Conservation (phyloP, 1,140 invertebrate genomes). For the Scaptomyza montana region DNA sequence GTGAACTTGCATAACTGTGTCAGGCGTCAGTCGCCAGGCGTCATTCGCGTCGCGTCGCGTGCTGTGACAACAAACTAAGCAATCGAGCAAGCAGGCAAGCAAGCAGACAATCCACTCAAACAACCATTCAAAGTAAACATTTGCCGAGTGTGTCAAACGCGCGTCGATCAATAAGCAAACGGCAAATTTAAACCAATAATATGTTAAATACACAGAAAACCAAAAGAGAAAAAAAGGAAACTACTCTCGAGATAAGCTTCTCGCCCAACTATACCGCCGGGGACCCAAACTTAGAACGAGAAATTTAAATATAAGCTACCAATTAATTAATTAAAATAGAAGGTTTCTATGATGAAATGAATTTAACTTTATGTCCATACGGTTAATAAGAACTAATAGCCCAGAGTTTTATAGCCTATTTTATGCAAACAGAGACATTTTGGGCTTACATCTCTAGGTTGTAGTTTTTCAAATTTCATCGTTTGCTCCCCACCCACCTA, state of each 20-base stretch:
- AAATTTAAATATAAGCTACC: too few species aligned
- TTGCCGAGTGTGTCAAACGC: constrained; percentile 79
- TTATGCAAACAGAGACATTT: too few species aligned
- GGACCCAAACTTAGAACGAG: too few species aligned
- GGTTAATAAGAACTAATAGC: too few species aligned
- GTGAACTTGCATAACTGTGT: constrained; percentile 80
- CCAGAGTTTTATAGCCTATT: too few species aligned
- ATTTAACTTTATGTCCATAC: too few species aligned
- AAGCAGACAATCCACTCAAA: constrained; percentile 19
- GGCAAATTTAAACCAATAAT: constrained; percentile 72
- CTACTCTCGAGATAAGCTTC: constrained; percentile 44
- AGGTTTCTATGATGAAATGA: too few species aligned
- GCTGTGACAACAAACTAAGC: constrained; percentile 45
- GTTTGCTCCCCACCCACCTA: constrained; percentile 18
- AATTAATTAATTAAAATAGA: too few species aligned
- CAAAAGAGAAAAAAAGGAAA: constrained; percentile 15
- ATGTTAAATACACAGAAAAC: constrained; percentile 16
- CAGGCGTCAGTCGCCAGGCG: constrained; percentile 29
- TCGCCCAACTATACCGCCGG: neutral
- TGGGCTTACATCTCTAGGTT: too few species aligned
- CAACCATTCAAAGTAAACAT: constrained; percentile 57
- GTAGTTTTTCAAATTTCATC: neutral
- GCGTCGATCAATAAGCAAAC: constrained; percentile 58
- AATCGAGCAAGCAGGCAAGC: constrained; percentile 9
- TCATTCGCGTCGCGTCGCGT: constrained; percentile 34